A percentile compares a stretch with the other conserved stretches of the same genome.
These are phyloP conservation scores for Odontocerum albicorne DNA, from an alignment of 2,888 invertebrate species.

Conservation along the genomic window DNA sequence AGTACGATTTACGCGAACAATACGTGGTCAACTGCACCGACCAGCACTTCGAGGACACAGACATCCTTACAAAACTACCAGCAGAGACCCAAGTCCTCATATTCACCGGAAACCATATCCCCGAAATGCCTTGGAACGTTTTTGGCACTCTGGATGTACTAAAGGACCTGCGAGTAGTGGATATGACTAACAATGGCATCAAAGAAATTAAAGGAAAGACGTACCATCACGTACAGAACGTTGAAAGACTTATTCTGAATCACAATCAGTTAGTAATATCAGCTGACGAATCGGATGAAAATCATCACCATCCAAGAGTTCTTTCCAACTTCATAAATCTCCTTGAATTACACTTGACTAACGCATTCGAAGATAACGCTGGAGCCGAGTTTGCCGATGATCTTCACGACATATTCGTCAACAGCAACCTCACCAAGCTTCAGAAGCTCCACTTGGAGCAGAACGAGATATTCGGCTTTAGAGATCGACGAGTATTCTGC, in stretches of 20 bases:
- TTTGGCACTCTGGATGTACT: constrained; percentile 66
- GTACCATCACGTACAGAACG: constrained; percentile 71
- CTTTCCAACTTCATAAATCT: constrained; percentile 71
- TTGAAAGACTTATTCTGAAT: constrained; percentile 68
- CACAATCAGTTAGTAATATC: constrained; percentile 70
- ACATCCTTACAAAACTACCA: constrained; percentile 64
- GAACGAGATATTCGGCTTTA: constrained; percentile 70
- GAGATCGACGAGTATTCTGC: constrained; percentile 68
- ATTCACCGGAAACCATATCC: constrained; percentile 69
- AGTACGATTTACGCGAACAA: constrained; percentile 53
- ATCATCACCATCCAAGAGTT: constrained; percentile 66
- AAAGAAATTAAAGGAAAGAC: constrained; percentile 71
- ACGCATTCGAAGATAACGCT: constrained; percentile 70
- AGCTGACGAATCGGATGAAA: constrained; percentile 52
- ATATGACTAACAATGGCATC: constrained; percentile 74
- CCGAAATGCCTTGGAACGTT: constrained; percentile 67
- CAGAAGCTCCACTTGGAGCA: constrained; percentile 74
- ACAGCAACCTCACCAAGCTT: constrained; percentile 65
- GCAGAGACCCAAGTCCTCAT: constrained; percentile 67
- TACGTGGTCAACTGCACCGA: constrained; percentile 74
- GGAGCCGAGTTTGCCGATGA: constrained; percentile 63
- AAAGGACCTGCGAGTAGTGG: constrained; percentile 62
- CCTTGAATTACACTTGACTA: constrained; percentile 69
- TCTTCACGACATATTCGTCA: constrained; percentile 70
- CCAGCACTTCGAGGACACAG: constrained; percentile 59